A percentile compares a stretch with the other conserved stretches of the same genome.
Conservation (phyloP, 2,888 invertebrate genomes). For the Plebejus argus region DNA sequence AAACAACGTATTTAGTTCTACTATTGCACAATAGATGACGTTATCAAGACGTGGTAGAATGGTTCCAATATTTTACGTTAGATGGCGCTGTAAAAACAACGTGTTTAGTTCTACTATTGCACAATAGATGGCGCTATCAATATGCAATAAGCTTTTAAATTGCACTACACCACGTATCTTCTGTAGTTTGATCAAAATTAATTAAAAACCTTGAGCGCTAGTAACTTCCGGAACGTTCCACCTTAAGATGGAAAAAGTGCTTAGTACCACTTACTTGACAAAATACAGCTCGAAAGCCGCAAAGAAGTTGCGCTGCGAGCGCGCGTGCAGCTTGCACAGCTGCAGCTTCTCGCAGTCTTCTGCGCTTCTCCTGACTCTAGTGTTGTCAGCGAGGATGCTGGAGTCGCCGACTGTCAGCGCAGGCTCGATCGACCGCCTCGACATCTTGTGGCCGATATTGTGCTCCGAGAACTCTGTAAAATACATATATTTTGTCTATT, state of each 20-base stretch:
- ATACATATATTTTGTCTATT: background rate
- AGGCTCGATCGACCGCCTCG: slow-evolving; percentile 62
- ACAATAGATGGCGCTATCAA: background rate
- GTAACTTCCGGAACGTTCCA: too few species aligned
- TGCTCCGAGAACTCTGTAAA: slow-evolving; percentile 34
- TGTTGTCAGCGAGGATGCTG: slow-evolving; percentile 49
- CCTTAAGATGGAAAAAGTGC: background rate
- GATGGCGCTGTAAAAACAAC: background rate
- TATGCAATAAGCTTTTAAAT: too few species aligned
- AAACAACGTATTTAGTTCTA: background rate
- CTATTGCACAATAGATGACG: background rate
- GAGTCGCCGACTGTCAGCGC: slow-evolving; percentile 52
- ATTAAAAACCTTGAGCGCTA: too few species aligned
- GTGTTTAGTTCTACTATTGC: background rate
- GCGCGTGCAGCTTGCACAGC: slow-evolving; percentile 69
- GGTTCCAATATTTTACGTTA: background rate
- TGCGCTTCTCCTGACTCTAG: slow-evolving; percentile 61
- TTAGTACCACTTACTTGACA: slow-evolving; percentile 63
- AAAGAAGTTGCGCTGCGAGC: slow-evolving; percentile 58
- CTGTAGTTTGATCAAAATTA: too few species aligned
- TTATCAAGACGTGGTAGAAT: background rate
- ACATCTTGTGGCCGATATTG: slow-evolving; percentile 47
- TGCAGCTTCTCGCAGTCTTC: slow-evolving; percentile 67
- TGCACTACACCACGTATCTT: too few species aligned
- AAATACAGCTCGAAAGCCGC: slow-evolving; percentile 71